Conservation (phyloP, 2,113 vertebrate species). For the Brachypodius melanocephalos region DNA sequence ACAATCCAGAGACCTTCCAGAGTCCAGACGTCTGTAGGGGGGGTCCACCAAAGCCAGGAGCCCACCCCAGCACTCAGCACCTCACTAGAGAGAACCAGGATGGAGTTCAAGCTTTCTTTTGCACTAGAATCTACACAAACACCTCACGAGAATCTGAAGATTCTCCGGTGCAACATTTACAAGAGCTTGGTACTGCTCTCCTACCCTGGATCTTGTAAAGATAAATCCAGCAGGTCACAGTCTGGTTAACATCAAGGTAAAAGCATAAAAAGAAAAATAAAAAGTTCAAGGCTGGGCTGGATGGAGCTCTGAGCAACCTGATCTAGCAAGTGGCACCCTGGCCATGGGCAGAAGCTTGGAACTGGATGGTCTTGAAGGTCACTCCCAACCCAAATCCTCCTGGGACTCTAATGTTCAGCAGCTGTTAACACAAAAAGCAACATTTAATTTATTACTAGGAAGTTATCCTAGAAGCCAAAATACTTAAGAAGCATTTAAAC, state of each 20-base stretch:
- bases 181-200: neutral
- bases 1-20: neutral
- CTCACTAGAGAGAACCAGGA: neutral
- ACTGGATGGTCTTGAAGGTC: neutral
- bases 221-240: neutral
- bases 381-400: neutral
- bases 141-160: neutral
- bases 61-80: neutral
- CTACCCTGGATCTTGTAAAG: neutral
- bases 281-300: neutral
- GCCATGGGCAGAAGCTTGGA: neutral
- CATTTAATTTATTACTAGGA: neutral
- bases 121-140: neutral
- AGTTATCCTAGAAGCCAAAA: neutral
- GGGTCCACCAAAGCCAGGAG: neutral
- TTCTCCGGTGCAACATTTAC: fast-evolving
- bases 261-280: neutral
- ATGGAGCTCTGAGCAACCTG: neutral
- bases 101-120: neutral
- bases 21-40: neutral
- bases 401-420: neutral
- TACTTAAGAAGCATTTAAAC: fast-evolving
- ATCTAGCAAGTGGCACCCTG: neutral
- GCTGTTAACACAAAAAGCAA: neutral
- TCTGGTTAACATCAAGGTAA: neutral